Evolutionary conservation across 2,888 invertebrate genomes (phyloP).

Genomic region (Candidula unifasciata): DNA sequence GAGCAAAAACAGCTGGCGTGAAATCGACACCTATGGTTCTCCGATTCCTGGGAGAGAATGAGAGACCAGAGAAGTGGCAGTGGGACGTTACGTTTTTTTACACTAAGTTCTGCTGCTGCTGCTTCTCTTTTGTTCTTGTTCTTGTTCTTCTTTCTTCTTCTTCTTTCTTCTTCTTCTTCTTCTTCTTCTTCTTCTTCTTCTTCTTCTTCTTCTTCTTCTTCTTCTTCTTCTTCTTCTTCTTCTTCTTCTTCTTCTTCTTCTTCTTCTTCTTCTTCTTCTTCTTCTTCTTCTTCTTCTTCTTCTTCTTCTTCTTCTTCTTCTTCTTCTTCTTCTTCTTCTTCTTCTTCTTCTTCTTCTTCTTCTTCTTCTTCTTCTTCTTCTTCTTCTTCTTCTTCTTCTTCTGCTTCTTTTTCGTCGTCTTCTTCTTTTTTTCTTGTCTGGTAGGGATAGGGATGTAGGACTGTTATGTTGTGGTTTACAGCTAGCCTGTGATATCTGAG

Average conservation of each 20-base stretch:
- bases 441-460: too few relatives aligned
- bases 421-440: not conserved
- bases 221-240: constrained; percentile 33
- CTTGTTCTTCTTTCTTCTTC: not conserved
- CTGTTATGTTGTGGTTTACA: too few relatives aligned
- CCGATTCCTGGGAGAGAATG: not conserved
- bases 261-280: not conserved
- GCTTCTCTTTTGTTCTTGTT: not conserved
- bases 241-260: not conserved
- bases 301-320: not conserved
- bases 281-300: constrained; percentile 18
- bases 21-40: not conserved
- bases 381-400: not conserved
- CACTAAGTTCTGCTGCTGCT: not conserved
- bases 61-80: too few relatives aligned
- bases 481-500: too few relatives aligned
- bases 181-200: not conserved
- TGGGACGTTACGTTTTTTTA: not conserved
- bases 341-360: constrained; percentile 4
- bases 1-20: not conserved
- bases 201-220: not conserved
- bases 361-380: too few relatives aligned
- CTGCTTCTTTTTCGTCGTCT: constrained; percentile 10
- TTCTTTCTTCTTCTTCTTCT: not conserved
- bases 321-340: constrained; percentile 9